Conservation (phyloP, 2,797 vertebrate species). For the Spea hammondii region DNA sequence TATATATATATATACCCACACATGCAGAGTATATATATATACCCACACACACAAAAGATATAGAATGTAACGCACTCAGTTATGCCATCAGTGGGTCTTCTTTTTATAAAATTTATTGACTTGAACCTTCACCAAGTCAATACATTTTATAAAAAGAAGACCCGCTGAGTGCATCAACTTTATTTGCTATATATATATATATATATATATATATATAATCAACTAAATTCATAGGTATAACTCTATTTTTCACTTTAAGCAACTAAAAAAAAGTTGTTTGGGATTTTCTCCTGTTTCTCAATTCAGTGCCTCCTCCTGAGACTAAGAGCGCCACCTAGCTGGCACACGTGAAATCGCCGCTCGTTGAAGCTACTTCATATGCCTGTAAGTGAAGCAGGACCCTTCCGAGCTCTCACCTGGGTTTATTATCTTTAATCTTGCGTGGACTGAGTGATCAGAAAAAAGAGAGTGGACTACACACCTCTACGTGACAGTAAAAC, state of each 20-base stretch:
- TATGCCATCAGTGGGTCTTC: too few relatives aligned
- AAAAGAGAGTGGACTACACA: conserved; percentile 4
- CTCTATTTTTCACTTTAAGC: background rate
- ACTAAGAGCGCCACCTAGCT: conserved; percentile 95
- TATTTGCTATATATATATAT: background rate
- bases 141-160: background rate
- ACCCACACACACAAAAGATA: too few relatives aligned
- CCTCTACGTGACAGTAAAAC: conserved; percentile 21
- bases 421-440: conserved; percentile 8
- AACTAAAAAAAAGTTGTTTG: background rate
- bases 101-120: too few relatives aligned
- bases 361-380: conserved; percentile 48
- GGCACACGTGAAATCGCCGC: conserved; percentile 80
- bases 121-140: too few relatives aligned
- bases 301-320: conserved; percentile 69
- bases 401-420: conserved; percentile 52
- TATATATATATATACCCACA: background rate
- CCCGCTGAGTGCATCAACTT: background rate
- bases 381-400: conserved; percentile 15
- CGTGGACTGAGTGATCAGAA: conserved; percentile 1
- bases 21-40: background rate
- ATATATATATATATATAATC: background rate
- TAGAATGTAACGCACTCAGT: too few relatives aligned
- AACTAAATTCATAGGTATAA: background rate
- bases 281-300: background rate